Conservation (phyloP, 92 coral and sea anemone species). For the Porites lobata region DNA sequence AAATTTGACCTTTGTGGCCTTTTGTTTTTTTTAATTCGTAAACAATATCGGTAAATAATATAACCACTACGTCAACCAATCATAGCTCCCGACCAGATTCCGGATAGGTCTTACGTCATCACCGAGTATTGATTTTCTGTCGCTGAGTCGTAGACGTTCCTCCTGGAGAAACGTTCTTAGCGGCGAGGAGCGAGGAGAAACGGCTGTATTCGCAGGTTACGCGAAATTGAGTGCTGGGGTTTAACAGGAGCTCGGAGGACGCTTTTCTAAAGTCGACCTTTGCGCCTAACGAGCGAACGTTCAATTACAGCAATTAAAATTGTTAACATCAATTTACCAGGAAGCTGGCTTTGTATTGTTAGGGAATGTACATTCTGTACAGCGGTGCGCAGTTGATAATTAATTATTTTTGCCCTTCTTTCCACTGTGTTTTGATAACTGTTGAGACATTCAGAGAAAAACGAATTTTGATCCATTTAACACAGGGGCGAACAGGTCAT, state of each 20-base stretch:
- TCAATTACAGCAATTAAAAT: not conserved
- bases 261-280: not conserved
- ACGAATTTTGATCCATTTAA: not conserved
- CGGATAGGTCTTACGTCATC: no score
- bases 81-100: no score
- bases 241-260: not conserved
- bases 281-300: not conserved
- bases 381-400: not conserved
- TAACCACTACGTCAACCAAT: no score
- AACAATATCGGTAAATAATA: no score
- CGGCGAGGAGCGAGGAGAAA: no score
- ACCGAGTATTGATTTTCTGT: no score
- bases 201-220: no score
- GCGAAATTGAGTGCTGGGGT: not conserved
- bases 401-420: not conserved
- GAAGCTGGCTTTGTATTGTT: not conserved
- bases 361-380: slow-evolving; percentile 12
- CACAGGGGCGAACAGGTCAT: not conserved
- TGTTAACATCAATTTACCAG: not conserved
- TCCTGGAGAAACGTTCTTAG: no score
- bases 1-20: no score
- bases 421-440: not conserved
- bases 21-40: no score
- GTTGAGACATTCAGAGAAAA: slow-evolving; percentile 15
- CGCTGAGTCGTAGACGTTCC: no score